These are phyloP conservation scores for Nettapus auritus DNA, from an alignment of 2,113 vertebrate species.

Conservation along the genomic window DNA sequence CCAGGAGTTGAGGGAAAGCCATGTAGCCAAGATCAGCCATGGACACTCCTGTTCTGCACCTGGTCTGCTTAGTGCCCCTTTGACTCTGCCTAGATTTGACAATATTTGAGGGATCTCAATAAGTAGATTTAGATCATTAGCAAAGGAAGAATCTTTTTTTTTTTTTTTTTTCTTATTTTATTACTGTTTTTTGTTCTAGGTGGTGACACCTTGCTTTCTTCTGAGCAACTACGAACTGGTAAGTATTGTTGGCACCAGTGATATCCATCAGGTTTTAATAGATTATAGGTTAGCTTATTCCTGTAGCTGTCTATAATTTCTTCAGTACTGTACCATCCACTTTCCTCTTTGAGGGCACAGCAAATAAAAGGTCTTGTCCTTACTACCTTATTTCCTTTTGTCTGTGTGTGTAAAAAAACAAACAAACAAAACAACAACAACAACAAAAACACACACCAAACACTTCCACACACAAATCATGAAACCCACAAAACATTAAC, in stretches of 20 bases:
- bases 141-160: not conserved
- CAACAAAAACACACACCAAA: too few species aligned
- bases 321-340: not conserved
- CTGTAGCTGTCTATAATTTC: not conserved
- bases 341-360: not conserved
- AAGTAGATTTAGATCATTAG: accelerated
- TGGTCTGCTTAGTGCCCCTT: not conserved
- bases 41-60: not conserved
- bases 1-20: not conserved
- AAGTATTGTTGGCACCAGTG: not conserved
- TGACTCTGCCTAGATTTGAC: not conserved
- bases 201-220: slow-evolving; percentile 50
- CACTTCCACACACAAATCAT: too few species aligned
- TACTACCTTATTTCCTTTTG: not conserved
- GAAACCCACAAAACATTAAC: not conserved
- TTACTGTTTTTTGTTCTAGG: slow-evolving; percentile 23
- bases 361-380: not conserved
- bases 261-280: not conserved
- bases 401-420: not conserved
- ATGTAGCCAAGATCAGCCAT: not conserved
- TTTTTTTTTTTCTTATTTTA: not conserved
- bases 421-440: too few species aligned
- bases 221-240: slow-evolving; percentile 37
- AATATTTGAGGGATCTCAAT: not conserved
- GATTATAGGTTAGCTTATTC: not conserved